phyloP scores from a whole-genome alignment of 2,113 vertebrate species.

The Struthidea cinerea region DNA sequence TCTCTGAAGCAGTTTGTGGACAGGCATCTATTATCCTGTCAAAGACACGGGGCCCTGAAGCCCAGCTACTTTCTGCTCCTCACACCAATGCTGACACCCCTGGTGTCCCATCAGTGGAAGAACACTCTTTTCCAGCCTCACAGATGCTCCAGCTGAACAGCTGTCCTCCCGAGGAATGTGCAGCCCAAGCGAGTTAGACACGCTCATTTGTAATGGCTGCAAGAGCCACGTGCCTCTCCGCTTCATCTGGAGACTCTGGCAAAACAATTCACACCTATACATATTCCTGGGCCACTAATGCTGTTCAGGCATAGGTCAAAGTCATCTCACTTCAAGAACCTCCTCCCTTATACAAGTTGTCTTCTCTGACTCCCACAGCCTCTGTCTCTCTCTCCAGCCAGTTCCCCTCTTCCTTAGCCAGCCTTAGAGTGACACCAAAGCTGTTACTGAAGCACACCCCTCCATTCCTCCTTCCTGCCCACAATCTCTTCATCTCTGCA shows the following conservation, averaged over 20 bases:
- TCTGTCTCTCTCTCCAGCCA: background rate
- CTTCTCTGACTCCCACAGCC: background rate
- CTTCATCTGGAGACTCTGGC: background rate
- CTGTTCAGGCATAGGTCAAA: background rate
- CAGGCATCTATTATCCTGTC: background rate
- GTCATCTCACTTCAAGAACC: background rate
- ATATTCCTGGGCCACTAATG: background rate
- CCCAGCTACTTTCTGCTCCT: background rate
- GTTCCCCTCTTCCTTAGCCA: background rate
- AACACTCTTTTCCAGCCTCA: background rate
- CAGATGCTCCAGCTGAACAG: background rate
- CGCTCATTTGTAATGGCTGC: background rate
- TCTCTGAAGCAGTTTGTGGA: background rate
- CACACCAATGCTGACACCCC: background rate
- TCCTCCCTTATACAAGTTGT: rapidly evolving
- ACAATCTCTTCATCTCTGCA: background rate
- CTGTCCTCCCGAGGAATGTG: background rate
- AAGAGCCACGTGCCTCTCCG: background rate
- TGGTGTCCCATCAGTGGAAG: background rate
- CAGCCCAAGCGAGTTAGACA: rapidly evolving
- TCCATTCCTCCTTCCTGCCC: background rate
- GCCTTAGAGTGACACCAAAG: background rate
- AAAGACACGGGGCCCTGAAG: background rate
- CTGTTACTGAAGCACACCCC: background rate
- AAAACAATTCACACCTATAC: background rate